These are phyloP conservation scores for Harlomillsia oculata DNA, from an alignment of 1,140 invertebrate species.

Conservation along the genomic window DNA sequence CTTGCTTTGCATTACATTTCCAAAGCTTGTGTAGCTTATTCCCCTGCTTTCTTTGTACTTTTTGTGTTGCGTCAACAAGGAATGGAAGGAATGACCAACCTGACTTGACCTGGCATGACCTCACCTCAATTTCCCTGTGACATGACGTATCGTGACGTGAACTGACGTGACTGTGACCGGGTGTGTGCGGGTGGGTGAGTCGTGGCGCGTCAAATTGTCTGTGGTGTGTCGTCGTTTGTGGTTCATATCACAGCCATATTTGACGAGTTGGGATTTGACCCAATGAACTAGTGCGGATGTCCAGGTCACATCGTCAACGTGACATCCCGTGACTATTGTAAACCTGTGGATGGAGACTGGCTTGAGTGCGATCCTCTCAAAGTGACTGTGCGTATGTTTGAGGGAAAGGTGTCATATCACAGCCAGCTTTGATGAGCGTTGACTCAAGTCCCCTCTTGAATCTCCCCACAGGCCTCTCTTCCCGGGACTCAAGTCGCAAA, in stretches of 20 bases:
- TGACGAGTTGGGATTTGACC: slow-evolving; percentile 58
- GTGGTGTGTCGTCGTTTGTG: slow-evolving; percentile 58
- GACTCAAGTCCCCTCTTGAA: slow-evolving; percentile 36
- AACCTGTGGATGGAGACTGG: not conserved
- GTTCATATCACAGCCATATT: slow-evolving; percentile 81
- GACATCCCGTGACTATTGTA: not conserved
- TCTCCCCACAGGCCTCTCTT: not conserved
- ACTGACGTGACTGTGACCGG: too few species aligned
- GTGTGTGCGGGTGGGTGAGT: slow-evolving; percentile 21
- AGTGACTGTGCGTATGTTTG: slow-evolving; percentile 70
- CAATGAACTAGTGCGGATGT: not conserved
- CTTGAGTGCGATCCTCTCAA: slow-evolving; percentile 48
- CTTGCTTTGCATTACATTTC: too few species aligned
- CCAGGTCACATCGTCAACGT: not conserved
- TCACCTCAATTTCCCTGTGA: too few species aligned
- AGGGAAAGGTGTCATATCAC: slow-evolving; percentile 60
- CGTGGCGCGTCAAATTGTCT: slow-evolving; percentile 61
- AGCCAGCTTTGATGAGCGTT: slow-evolving; percentile 86
- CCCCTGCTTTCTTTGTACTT: not conserved
- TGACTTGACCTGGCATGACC: too few species aligned
- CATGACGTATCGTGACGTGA: too few species aligned
- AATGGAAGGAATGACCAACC: too few species aligned
- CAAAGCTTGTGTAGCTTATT: not conserved
- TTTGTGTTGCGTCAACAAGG: too few species aligned
- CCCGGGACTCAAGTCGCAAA: not conserved